These are phyloP conservation scores for Megaceryle maxima DNA, from an alignment of 2,113 vertebrate species.

Conservation along the genomic window DNA sequence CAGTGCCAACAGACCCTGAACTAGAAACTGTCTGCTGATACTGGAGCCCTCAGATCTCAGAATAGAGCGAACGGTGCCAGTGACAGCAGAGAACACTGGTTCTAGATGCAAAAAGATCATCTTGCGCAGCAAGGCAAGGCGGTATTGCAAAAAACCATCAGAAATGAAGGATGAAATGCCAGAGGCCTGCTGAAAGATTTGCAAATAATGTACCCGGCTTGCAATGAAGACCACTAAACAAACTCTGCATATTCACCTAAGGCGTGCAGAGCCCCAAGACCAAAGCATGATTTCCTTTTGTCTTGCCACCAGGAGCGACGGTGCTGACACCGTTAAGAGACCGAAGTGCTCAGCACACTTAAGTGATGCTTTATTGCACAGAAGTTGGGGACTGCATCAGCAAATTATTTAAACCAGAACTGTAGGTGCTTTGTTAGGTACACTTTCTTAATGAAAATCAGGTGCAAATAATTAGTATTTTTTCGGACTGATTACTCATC, in stretches of 20 bases:
- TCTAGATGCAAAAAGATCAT: background rate
- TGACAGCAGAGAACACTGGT: background rate
- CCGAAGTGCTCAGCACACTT: background rate
- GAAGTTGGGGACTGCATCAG: background rate
- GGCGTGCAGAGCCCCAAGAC: background rate
- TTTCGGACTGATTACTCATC: background rate
- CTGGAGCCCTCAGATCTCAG: background rate
- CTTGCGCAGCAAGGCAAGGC: background rate
- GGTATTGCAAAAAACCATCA: background rate
- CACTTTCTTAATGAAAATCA: background rate
- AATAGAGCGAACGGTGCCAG: background rate
- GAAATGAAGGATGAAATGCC: background rate
- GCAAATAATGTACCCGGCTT: background rate
- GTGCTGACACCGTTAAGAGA: background rate
- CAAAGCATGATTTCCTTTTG: background rate
- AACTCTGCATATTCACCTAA: background rate
- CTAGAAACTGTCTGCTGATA: background rate
- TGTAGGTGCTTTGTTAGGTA: background rate
- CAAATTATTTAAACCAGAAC: background rate
- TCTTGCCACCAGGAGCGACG: background rate
- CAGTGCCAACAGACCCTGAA: background rate
- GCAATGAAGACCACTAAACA: background rate
- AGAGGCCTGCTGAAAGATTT: background rate
- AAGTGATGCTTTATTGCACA: accelerated
- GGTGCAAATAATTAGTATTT: background rate